Evolutionary conservation across 2,797 vertebrate genomes (phyloP), one percentile per base, ranked within the genome.

Genomic region (Parotocinclus haroldoi): DNA sequence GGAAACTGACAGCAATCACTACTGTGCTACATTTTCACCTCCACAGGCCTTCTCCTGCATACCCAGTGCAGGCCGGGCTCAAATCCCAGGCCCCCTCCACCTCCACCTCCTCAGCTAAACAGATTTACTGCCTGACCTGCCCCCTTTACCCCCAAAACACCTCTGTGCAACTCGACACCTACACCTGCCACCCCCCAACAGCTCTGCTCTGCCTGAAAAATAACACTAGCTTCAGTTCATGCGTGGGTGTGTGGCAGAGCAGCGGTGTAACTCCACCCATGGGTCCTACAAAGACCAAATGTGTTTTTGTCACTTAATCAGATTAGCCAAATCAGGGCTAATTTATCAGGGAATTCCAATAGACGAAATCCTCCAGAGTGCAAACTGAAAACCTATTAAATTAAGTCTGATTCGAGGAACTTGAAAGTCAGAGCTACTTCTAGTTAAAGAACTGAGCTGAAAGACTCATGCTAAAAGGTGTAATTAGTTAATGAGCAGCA

Each of bases 241-340:
- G 68, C 73, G 66, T 76, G 65, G 69, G 64, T 42, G 66, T 27
- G 61, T 27, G 63, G 48, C 53, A 68, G 51, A 39, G 27, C 51
- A 61, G 70, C 74, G 61, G 71, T 78, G 66, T 72, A 79, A 66
- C 81, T 82, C 75, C 67, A 42, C 73, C 75, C 56, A 65, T 70
- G 76, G 79, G 75, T 80, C 80, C 72, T 64, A 71, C 67, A 63
- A 68, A 85, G 65, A 82, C 75, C 80, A 80, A 85, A 82, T 76
- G 79, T 65, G 68, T 67, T 75, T 79, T 70, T 65, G 83, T 80
- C 78, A 79, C 78, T 78, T 82, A 58, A 77, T 71, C 73, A 80
- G 78, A 81, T 81, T 67, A 68, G 38, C 69, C 66, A 71, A 82
- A 81, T 72, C 80, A 76, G 68, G 69, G 56, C 45, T 74, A 72